Evolutionary conservation across 2,113 vertebrate species (phyloP), one percentile per base, ranked within the genome.

Genomic region (Polyodon spathula): DNA sequence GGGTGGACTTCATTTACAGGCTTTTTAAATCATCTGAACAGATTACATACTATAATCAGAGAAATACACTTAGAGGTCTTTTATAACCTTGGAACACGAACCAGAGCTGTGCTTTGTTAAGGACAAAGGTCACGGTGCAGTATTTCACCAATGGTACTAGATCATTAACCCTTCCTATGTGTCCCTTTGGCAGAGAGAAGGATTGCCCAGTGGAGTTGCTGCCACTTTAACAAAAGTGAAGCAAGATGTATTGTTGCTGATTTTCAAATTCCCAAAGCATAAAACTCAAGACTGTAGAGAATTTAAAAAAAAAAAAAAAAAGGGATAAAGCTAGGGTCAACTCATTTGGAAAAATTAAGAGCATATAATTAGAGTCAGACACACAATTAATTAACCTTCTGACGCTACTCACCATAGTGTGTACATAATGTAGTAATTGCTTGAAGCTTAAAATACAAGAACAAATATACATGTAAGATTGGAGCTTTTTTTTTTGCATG

Each of bases 401-500:
- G 44, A 55, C 48, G 56, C 51, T 74, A 70, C 74, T 81, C 74
- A 70, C 66, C 66, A 78, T 67, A 71, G 69, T 57, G 66, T 87
- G 83, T 86, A 85, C 76, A 84, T 80, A 81, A 72, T 74, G 82
- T 86, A 81, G 83, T 84, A 77, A 80, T 80, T 82, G 84, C 87
- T 85, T 83, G 69, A 76, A 74, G 83, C 78, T 70, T 79, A 81
- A 77, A 77, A 39, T 56, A 75, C 59, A 76, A 81, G 78, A 76
- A 66, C 73, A 64, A 71, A 42, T 65, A 64, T 79, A 80, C 74
- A 59, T 80, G 77, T 87, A 75, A 59, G 77, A 87, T 74, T 75
- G 80, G 85, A 85, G 78, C 78, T 81, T 85, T 68, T 66, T 66
- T 54, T 63, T 86, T 86, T 94, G 90, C 93, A 96, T 94, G 90